A percentile compares a stretch with the other conserved stretches of the same genome.
Conservation (phyloP, 2,113 vertebrate genomes). For the Trogon surrucura region DNA sequence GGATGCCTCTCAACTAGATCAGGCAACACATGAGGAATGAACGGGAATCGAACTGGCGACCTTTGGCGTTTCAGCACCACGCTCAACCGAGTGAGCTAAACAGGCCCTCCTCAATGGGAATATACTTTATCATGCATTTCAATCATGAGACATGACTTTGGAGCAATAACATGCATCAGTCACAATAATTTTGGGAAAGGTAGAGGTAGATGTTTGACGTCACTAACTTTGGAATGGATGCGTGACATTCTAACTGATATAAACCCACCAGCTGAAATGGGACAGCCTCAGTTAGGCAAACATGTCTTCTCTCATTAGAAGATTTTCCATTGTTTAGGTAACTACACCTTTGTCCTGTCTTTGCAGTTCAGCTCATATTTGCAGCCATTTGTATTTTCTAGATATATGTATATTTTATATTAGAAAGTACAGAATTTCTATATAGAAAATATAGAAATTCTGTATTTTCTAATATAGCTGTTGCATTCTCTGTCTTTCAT, state of each 20-base stretch:
- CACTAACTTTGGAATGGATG: not conserved
- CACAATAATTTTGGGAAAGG: not conserved
- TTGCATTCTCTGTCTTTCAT: not conserved
- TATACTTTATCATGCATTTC: not conserved
- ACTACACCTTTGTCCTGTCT: not conserved
- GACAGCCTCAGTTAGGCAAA: not conserved
- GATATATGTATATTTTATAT: not conserved
- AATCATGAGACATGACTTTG: not conserved
- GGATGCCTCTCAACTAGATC: too few species aligned
- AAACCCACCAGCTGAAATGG: not conserved
- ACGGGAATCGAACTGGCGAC: too few species aligned
- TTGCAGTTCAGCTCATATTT: not conserved
- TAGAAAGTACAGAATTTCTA: too few species aligned
- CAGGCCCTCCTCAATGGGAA: not conserved
- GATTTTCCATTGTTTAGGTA: not conserved
- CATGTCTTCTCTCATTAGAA: not conserved
- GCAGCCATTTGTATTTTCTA: not conserved
- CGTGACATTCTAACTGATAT: not conserved
- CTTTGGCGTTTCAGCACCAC: too few species aligned
- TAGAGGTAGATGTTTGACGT: not conserved
- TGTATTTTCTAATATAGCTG: not conserved
- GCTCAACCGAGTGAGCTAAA: too few species aligned
- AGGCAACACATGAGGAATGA: too few species aligned
- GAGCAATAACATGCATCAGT: not conserved
- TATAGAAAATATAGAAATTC: too few species aligned